Base-by-base conservation (phyloP, 2,797 vertebrate genomes). In the Semotilus atromaculatus region DNA sequence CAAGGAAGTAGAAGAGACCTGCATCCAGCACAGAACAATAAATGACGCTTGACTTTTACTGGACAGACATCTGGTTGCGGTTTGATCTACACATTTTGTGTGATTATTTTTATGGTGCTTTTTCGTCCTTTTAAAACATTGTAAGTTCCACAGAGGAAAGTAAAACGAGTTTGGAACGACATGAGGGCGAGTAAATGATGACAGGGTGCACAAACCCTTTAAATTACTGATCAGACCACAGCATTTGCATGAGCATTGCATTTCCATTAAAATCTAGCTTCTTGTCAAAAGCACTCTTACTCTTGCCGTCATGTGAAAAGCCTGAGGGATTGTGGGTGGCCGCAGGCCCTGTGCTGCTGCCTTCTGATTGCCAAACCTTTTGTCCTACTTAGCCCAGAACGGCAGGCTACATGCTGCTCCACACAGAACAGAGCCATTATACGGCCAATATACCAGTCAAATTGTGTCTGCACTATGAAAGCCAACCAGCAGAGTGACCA, bases 1-100 rank as follows among this genome's bases (percentile, higher is more conserved):
- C 98, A 95, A 99, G 92, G 93, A 99, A 99, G 92, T 99, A 99
- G 92, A 99, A 99, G 66, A 99, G 94, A 90, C 98, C 98, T 99
- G 29, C 34, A 67, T 7, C 26, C 58, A 75, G 40, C n/a, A 62
- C 13, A 80, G 60, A 38, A 81, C 62, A 67, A 86, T 13, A 84
- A 80, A 77, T 51, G 26, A 62, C 1, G 51, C 67, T 72, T 77
- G 82, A 68, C 73, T 43, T n/a, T 78, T 31, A 70, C 48, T n/a
- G 16, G 72, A 58, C 74, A 78, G 36, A 58, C 19, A 5, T 83
- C 34, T 68, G 75, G 66, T 34, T 79, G 67, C 0, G 51, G 64
- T 70, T 45, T 14, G 34, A 55, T 43, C 62, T 11, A 55, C 19
- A 43, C 10, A 58, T 43, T 78, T 34, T 21, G 7, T 55, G 21